Percentiles rank a stretch among this genome's conserved stretches.
These are phyloP conservation scores for Gorsachius goisagi DNA, from an alignment of 2,113 vertebrate species.

Conservation along the genomic window DNA sequence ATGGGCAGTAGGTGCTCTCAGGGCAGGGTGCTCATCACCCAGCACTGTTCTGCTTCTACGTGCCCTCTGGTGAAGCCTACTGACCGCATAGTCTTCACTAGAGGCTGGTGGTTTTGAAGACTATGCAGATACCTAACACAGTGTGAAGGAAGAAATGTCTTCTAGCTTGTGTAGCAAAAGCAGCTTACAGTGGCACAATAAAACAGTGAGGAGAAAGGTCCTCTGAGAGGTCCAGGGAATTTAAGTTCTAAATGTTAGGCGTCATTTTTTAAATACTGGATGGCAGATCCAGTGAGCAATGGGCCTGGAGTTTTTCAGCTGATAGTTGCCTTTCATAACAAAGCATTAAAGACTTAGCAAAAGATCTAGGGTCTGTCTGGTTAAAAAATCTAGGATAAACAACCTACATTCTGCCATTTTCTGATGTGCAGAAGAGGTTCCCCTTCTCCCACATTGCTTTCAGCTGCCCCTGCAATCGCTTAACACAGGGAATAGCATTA, in stretches of 20 bases:
- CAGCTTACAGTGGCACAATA: background rate
- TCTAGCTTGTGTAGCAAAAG: background rate
- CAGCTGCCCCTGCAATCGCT: background rate
- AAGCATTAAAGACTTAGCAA: conserved; percentile 45
- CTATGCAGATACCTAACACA: background rate
- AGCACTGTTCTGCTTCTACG: accelerated
- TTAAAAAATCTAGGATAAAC: conserved; percentile 36
- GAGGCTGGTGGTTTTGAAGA: background rate
- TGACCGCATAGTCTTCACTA: background rate
- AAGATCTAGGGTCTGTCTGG: background rate
- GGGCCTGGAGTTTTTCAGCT: conserved; percentile 48
- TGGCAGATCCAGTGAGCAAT: background rate
- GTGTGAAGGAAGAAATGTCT: background rate
- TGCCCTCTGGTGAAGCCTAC: background rate
- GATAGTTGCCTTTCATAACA: conserved; percentile 50
- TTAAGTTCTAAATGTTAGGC: background rate
- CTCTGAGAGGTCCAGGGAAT: background rate
- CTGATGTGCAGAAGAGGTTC: background rate
- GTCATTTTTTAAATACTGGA: background rate
- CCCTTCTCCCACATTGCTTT: background rate
- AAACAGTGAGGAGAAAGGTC: background rate
- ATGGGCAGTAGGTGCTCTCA: background rate
- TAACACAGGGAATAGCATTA: background rate
- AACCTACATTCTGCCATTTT: conserved; percentile 15
- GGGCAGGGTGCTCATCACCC: background rate